These are phyloP conservation scores for Watsonalla cultraria DNA, from an alignment of 2,888 invertebrate genomes.

Conservation along the genomic window DNA sequence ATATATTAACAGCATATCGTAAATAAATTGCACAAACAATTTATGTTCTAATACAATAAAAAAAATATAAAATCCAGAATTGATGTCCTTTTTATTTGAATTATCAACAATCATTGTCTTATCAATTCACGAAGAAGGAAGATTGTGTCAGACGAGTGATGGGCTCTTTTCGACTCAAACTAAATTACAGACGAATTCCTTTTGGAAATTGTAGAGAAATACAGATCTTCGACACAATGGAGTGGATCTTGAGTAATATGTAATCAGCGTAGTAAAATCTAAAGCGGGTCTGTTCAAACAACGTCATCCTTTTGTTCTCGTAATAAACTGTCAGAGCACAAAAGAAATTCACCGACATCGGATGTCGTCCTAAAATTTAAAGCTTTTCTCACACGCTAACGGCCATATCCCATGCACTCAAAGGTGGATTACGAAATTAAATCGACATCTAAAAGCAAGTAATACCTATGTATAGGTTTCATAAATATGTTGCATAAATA, in stretches of 20 bases:
- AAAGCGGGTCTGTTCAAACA: constrained; percentile 61
- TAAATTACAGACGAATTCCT: constrained; percentile 53
- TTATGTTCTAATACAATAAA: too few species aligned
- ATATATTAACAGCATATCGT: too few species aligned
- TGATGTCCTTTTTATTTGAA: too few species aligned
- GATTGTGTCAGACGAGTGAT: constrained; percentile 35
- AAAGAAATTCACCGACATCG: constrained; percentile 63
- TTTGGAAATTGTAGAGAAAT: constrained; percentile 49
- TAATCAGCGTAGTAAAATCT: constrained; percentile 63
- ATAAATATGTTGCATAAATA: too few species aligned
- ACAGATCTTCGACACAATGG: constrained; percentile 56
- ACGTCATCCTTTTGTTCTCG: constrained; percentile 64
- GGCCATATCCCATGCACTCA: constrained; percentile 39
- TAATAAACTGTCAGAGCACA: constrained; percentile 68
- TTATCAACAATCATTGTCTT: constrained; percentile 22
- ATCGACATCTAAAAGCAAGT: constrained; percentile 17
- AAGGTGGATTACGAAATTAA: constrained; percentile 43
- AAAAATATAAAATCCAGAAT: not conserved
- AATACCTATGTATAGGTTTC: constrained; percentile 8
- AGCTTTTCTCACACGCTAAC: constrained; percentile 39
- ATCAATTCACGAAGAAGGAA: constrained; percentile 14
- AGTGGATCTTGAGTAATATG: constrained; percentile 57
- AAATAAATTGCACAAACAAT: too few species aligned
- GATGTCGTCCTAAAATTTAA: constrained; percentile 58
- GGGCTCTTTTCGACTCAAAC: constrained; percentile 37